Conservation (phyloP, 2,888 invertebrate genomes). For the Drosophila tanythrix region DNA sequence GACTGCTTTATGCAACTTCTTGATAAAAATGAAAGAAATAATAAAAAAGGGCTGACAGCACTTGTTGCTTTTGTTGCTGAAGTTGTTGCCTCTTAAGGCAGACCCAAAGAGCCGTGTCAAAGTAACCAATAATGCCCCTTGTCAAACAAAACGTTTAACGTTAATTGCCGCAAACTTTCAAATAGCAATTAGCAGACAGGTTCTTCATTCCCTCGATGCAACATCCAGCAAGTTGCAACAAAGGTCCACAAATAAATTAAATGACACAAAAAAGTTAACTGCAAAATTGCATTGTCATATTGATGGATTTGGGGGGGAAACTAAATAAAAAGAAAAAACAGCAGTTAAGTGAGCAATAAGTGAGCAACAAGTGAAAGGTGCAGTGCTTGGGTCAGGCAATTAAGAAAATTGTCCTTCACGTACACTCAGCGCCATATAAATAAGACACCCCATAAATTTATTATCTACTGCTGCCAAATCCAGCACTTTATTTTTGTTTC, state of each 20-base stretch:
- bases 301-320: constrained; percentile 47
- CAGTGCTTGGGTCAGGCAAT: constrained; percentile 1
- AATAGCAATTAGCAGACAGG: constrained; percentile 66
- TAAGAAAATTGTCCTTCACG: constrained; percentile 20
- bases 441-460: neutral
- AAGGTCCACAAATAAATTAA: constrained; percentile 10
- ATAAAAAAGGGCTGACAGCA: constrained; percentile 31
- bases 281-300: constrained; percentile 67
- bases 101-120: neutral
- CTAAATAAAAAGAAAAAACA: neutral
- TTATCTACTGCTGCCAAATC: neutral
- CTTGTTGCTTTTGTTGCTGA: constrained; percentile 13
- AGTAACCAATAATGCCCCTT: constrained; percentile 35
- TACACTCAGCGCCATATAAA: neutral
- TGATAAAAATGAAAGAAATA: constrained; percentile 24
- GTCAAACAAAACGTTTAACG: constrained; percentile 20
- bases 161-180: constrained; percentile 45
- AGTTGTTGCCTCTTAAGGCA: constrained; percentile 21
- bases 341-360: constrained; percentile 28
- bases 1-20: constrained; percentile 75
- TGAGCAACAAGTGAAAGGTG: constrained; percentile 65
- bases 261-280: constrained; percentile 23
- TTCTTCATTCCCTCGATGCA: constrained; percentile 30
- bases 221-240: constrained; percentile 12
- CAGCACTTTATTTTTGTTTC: neutral